phyloP scores from a whole-genome alignment of 2,797 vertebrate species.

The Cheirogaleus major region DNA sequence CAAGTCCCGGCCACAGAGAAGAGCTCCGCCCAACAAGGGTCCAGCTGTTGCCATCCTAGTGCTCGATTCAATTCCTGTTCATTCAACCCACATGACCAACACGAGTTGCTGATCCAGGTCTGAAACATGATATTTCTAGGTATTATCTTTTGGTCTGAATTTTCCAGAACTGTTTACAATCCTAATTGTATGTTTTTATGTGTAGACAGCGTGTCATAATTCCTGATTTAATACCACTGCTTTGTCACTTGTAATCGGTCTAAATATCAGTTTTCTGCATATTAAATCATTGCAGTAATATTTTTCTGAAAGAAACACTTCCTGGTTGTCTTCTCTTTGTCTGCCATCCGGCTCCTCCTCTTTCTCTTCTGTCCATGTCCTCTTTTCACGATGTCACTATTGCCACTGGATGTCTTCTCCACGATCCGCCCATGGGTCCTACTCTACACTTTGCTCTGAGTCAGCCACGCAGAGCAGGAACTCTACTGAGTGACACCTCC shows the following conservation, averaged over 20 bases:
- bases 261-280: not conserved
- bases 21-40: not conserved
- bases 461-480: not conserved
- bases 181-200: not conserved
- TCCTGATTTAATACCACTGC: accelerated
- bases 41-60: not conserved
- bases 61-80: accelerated
- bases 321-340: not conserved
- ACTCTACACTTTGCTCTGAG: accelerated
- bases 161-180: not conserved
- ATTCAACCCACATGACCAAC: not conserved
- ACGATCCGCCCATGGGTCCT: accelerated
- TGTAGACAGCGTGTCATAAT: accelerated
- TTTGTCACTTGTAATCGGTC: not conserved
- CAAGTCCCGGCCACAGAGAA: not conserved
- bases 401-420: too few species aligned
- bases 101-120: not conserved
- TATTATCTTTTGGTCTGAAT: not conserved
- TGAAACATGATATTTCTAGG: not conserved
- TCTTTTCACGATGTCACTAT: accelerated
- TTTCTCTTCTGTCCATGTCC: accelerated
- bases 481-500: accelerated
- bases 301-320: not conserved
- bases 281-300: accelerated
- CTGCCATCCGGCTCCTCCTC: too few species aligned